A percentile compares a stretch with the other conserved stretches of the same genome.
phyloP scores from a whole-genome alignment of 2,888 invertebrate species.

The Sialis lutaria region DNA sequence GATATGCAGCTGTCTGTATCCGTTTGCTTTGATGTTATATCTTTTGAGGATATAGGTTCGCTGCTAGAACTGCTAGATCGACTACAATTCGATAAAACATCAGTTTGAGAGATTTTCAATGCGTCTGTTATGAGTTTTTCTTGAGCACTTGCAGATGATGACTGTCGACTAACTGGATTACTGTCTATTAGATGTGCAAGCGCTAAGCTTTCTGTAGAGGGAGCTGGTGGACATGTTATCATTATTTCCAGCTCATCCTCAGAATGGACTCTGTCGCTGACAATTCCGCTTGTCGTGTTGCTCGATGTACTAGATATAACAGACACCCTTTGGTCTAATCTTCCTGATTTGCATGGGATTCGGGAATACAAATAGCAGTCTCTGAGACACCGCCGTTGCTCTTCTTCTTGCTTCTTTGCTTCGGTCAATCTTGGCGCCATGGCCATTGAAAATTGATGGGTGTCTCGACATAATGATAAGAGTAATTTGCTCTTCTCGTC shows the following conservation, averaged over 20 bases:
- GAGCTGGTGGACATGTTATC: conserved; percentile 70
- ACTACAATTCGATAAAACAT: conserved; percentile 7
- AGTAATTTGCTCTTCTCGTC: conserved; percentile 90
- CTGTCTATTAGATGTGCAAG: conserved; percentile 57
- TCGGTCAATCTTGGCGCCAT: conserved; percentile 72
- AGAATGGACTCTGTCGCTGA: conserved; percentile 87
- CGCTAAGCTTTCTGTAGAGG: conserved; percentile 70
- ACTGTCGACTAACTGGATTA: conserved; percentile 37
- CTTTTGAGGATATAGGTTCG: conserved; percentile 13
- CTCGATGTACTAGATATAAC: conserved; percentile 88
- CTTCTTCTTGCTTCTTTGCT: conserved; percentile 66
- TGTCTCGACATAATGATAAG: conserved; percentile 72
- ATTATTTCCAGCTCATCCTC: conserved; percentile 85
- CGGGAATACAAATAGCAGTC: conserved; percentile 59
- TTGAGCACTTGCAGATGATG: conserved; percentile 29
- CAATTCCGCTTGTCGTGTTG: conserved; percentile 94
- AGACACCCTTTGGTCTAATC: conserved; percentile 63
- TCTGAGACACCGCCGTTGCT: conserved; percentile 38
- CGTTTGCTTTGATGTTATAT: conserved; percentile 27
- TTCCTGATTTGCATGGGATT: conserved; percentile 13
- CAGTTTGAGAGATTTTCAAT: conserved; percentile 7
- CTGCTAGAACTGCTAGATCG: conserved; percentile 9
- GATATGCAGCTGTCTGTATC: conserved; percentile 37
- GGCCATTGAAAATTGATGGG: conserved; percentile 92
- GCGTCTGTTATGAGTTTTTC: conserved; percentile 8